Percentiles rank a stretch among this genome's conserved stretches.
These are phyloP conservation scores for Odontomachus brunneus DNA, from an alignment of 1,140 invertebrate species.

Conservation along the genomic window DNA sequence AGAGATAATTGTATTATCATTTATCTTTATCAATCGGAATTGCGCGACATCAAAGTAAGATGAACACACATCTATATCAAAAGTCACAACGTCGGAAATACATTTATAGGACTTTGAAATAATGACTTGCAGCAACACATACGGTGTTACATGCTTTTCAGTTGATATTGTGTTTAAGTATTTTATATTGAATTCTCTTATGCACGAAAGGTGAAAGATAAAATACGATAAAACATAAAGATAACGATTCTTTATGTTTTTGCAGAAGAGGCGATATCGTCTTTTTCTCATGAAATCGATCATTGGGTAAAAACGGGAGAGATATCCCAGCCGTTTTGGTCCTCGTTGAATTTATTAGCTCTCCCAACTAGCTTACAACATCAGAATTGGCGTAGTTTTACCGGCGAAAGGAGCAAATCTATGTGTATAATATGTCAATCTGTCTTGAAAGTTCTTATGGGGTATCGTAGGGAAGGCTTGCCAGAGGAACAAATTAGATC, in stretches of 20 bases:
- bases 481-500: constrained; percentile 79
- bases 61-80: no score
- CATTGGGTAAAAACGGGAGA: constrained; percentile 66
- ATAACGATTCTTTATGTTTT: constrained; percentile 28
- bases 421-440: constrained; percentile 86
- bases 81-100: no score
- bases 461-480: constrained; percentile 79
- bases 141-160: no score
- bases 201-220: no score
- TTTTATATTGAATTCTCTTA: no score
- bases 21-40: no score
- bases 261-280: constrained; percentile 27
- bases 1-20: no score
- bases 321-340: constrained; percentile 63
- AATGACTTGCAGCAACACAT: no score
- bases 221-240: no score
- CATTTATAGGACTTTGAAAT: no score
- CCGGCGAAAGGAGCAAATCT: constrained; percentile 53
- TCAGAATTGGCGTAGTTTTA: constrained; percentile 63
- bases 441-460: constrained; percentile 81
- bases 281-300: constrained; percentile 72
- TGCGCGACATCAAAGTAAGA: no score
- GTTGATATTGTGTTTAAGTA: no score
- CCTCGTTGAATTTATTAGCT: constrained; percentile 61
- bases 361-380: constrained; percentile 69